Conservation (phyloP, 1,140 invertebrate genomes). For the Sinonovacula constricta region DNA sequence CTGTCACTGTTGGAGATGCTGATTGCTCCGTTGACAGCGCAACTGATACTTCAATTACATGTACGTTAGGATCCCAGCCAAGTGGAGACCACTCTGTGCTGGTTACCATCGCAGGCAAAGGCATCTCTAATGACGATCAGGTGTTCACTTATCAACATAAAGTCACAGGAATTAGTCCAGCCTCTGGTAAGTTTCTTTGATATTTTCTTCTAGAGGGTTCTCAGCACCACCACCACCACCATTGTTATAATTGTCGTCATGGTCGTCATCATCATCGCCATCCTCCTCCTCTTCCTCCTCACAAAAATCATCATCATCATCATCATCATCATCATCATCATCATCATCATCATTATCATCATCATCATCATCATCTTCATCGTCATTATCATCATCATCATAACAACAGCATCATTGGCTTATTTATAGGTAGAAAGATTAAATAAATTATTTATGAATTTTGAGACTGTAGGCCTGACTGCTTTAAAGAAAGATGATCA, state of each 20-base stretch:
- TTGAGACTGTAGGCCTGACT: background rate
- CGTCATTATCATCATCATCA: too few species aligned
- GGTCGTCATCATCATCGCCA: background rate
- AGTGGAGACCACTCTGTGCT: constrained; percentile 54
- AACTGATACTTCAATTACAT: constrained; percentile 50
- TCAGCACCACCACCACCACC: background rate
- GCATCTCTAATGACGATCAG: constrained; percentile 52
- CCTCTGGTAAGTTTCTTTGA: constrained; percentile 56
- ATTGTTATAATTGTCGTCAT: background rate
- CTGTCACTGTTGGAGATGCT: constrained; percentile 55
- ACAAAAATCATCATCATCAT: too few species aligned
- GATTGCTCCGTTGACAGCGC: constrained; percentile 44
- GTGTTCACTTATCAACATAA: constrained; percentile 62
- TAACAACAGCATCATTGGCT: too few species aligned
- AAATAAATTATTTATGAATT: background rate
- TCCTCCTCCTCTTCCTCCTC: too few species aligned
- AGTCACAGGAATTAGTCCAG: constrained; percentile 49
- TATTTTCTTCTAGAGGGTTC: too few species aligned
- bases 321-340: background rate
- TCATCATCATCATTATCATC: background rate
- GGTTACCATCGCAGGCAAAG: constrained; percentile 58
- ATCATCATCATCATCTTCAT: background rate
- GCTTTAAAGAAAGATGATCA: background rate
- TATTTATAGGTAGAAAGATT: constrained; percentile 5
- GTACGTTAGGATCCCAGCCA: constrained; percentile 57